phyloP scores from a whole-genome alignment of 2,888 invertebrate genomes.

The Dioctria rufipes region DNA sequence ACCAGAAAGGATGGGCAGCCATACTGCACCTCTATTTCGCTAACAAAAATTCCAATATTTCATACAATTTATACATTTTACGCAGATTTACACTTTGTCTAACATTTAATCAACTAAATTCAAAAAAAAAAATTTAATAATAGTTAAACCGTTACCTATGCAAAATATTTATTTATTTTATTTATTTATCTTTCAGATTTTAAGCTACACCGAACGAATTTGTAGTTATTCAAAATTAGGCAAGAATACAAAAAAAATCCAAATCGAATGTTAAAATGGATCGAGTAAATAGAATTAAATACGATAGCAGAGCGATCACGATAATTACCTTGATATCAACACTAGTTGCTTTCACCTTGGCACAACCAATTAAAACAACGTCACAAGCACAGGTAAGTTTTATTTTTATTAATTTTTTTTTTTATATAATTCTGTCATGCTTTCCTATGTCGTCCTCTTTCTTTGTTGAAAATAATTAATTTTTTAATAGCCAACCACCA shows the following conservation, averaged over 20 bases:
- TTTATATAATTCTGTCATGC: constrained; percentile 1
- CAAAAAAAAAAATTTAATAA: too few species aligned
- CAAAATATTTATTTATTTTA: constrained; percentile 3
- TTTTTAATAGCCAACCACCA: too few species aligned
- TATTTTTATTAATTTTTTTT: constrained; percentile 4
- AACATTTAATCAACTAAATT: too few species aligned
- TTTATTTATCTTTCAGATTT: constrained; percentile 22
- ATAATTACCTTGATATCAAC: constrained; percentile 54
- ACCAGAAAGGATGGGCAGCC: too few species aligned
- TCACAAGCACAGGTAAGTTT: constrained; percentile 61
- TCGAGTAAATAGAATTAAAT: constrained; percentile 45
- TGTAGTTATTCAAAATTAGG: constrained; percentile 14
- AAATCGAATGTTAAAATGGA: constrained; percentile 57
- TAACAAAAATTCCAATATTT: too few species aligned
- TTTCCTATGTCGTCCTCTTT: too few species aligned
- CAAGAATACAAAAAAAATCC: constrained; percentile 17
- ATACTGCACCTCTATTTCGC: too few species aligned
- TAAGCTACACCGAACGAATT: constrained; percentile 40
- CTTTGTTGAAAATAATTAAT: too few species aligned
- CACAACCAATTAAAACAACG: constrained; percentile 59
- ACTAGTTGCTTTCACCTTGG: constrained; percentile 52
- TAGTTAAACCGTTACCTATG: neutral
- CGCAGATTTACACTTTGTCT: too few species aligned
- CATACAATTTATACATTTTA: too few species aligned
- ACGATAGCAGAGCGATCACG: constrained; percentile 42